Evolutionary conservation across 2,888 invertebrate genomes (phyloP), one percentile per base, ranked within the genome.

Genomic region (Nymphalis c-album): DNA sequence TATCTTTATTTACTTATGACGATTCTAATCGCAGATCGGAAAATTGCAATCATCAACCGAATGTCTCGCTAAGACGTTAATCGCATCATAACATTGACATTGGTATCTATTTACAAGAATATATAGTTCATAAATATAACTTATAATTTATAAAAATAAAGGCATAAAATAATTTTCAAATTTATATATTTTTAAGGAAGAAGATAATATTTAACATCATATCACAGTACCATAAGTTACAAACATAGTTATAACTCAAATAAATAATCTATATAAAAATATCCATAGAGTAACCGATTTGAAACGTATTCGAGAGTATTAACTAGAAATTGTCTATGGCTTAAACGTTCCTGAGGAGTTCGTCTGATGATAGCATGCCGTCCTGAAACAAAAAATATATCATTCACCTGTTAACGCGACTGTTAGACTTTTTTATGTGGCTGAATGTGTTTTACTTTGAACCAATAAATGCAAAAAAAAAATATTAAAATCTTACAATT

Each of bases 361-460:
- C 94, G 26, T 93, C 93, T 35, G 93, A 83, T 68, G 93, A 88
- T 51, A 94, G 86, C 82, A 92, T 85, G 60, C 93, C 94, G 75
- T 94, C 94, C 88, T 94, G 93, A 55, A 93, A 91, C 71, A 81
- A 84, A 75, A 72, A 3, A 68, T 51, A 62, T 22, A 55, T 68
- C 57, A 53, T 53, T 55, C 46, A 60, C 31, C 64, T 58, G 35
- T 10, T 40, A 2, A 40, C 35, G 22, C 2, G 22, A 22, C 22
- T 22, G 22, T 22, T 26, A 26, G 26, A 26, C 3, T 26, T 31
- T 6, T 31, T n/a, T 48, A 40, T 40, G 10, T 10, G 10, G 8
- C 35, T 8, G 35, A 40, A 8, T 10, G 10, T 10, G 8, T 40
- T 48, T 48, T 18, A 18, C 7, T 48, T 18, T 48, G 48, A 2